phyloP scores from a whole-genome alignment of 1,140 invertebrate species.

The Holotrichia oblita region DNA sequence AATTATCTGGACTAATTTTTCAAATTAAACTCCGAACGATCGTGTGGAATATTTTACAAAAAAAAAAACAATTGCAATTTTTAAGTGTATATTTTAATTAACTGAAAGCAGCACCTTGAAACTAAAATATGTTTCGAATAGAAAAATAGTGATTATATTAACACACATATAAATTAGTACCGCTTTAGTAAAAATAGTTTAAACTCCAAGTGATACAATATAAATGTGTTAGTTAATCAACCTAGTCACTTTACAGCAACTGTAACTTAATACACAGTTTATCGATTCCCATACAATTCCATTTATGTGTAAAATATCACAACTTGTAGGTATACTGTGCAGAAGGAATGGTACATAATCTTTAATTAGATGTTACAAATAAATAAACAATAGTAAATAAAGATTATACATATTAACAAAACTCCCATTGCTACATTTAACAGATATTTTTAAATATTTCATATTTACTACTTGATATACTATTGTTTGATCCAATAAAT shows the following conservation, averaged over 20 bases:
- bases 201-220: not conserved
- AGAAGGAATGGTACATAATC: conserved; percentile 21
- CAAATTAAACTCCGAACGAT: not conserved
- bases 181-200: not conserved
- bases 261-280: not conserved
- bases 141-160: not conserved
- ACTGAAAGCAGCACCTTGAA: conserved; percentile 23
- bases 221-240: not conserved
- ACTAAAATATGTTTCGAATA: not conserved
- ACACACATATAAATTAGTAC: not conserved
- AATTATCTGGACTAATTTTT: too few species aligned
- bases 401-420: not conserved
- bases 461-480: conserved; percentile 19
- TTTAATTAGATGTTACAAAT: not conserved
- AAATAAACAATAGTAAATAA: not conserved
- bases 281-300: not conserved
- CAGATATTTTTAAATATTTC: conserved; percentile 11
- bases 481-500: conserved; percentile 25
- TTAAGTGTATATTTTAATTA: conserved; percentile 14
- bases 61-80: not conserved
- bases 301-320: conserved; percentile 25
- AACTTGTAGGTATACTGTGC: conserved; percentile 26
- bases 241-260: not conserved
- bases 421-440: not conserved
- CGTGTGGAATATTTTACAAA: not conserved